Percentiles rank a stretch among this genome's conserved stretches.
Evolutionary conservation across 2,888 invertebrate species (phyloP).

Genomic region (Nyleta sp.): DNA sequence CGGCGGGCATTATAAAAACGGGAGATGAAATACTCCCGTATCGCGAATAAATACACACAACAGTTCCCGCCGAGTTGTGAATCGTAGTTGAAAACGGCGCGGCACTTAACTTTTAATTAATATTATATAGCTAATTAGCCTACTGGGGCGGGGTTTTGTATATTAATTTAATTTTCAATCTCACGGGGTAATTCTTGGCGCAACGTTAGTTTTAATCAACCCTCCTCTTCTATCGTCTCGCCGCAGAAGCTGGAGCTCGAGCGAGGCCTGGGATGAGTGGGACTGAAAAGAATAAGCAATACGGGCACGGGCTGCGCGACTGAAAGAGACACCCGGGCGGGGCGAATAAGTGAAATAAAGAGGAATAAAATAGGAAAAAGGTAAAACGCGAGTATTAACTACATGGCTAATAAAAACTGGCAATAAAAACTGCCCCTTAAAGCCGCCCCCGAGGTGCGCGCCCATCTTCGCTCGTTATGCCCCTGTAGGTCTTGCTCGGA

Average conservation of each 20-base stretch:
- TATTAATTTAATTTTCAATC: slow-evolving; percentile 83
- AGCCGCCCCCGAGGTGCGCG: slow-evolving; percentile 73
- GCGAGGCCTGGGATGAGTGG: slow-evolving; percentile 56
- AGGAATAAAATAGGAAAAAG: slow-evolving; percentile 65
- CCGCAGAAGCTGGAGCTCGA: slow-evolving; percentile 62
- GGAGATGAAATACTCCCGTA: slow-evolving; percentile 47
- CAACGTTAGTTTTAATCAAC: slow-evolving; percentile 81
- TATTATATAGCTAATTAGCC: slow-evolving; percentile 83
- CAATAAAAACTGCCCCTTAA: slow-evolving; percentile 82
- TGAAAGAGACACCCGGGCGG: slow-evolving; percentile 43
- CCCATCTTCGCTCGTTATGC: slow-evolving; percentile 65
- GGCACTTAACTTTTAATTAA: slow-evolving; percentile 82
- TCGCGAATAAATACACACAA: slow-evolving; percentile 58
- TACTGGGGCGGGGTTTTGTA: slow-evolving; percentile 79
- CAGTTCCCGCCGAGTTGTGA: slow-evolving; percentile 52
- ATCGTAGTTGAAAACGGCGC: slow-evolving; percentile 74
- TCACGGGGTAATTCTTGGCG: slow-evolving; percentile 82
- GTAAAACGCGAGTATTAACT: slow-evolving; percentile 74
- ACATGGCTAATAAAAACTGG: slow-evolving; percentile 82
- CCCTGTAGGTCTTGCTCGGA: slow-evolving; percentile 75
- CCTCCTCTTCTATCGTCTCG: slow-evolving; percentile 69
- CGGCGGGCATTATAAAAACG: slow-evolving; percentile 41
- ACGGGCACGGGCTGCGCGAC: slow-evolving; percentile 48
- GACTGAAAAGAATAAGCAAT: slow-evolving; percentile 62
- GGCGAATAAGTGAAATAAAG: slow-evolving; percentile 61